Evolutionary conservation across 2,888 invertebrate genomes (phyloP), one percentile per base, ranked within the genome.

Genomic region (Perizoma affinitatum): DNA sequence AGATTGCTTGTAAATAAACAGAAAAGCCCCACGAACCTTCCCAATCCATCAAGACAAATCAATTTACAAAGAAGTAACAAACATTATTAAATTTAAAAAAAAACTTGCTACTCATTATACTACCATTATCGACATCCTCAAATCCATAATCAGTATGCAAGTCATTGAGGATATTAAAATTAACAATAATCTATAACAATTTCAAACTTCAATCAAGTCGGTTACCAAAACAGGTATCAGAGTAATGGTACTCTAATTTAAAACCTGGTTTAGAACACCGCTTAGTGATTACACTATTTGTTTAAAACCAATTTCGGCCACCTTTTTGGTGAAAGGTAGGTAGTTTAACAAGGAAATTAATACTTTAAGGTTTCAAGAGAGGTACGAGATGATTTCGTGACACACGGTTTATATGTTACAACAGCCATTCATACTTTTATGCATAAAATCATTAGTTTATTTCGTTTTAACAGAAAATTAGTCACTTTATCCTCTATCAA

Each of bases 311-410:
- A 44, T 50, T 53, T 53, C 38, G n/a, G 43, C 56, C 53, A 59
- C 63, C 48, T 59, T 51, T 63, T 55, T 22, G 52, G 55, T 49
- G 59, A 63, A 59, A 59, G 34, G 53, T 22, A 38, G 49, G 58
- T 55, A 59, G 42, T 56, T 59, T 63, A 58, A 63, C 63, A 58
- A 55, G 63, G 64, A 71, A 69, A 69, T 68, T 71, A 70, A 71
- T 79, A 76, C 72, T 74, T 6, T 38, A 6, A 56, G 64, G 63
- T 74, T 72, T 79, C 73, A 66, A 67, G 71, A 66, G 54, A 67
- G 65, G 62, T 65, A 69, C 67, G 67, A 54, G 62, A 10, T 22
- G 36, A 9, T 3, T 10, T 7, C 44, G 44, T 11, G 67, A 73
- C 66, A 72, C 56, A 77, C 75, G 35, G 72, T 1, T 7, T 4